Conservation (phyloP, 2,888 invertebrate genomes). For the Clivina fossor region DNA sequence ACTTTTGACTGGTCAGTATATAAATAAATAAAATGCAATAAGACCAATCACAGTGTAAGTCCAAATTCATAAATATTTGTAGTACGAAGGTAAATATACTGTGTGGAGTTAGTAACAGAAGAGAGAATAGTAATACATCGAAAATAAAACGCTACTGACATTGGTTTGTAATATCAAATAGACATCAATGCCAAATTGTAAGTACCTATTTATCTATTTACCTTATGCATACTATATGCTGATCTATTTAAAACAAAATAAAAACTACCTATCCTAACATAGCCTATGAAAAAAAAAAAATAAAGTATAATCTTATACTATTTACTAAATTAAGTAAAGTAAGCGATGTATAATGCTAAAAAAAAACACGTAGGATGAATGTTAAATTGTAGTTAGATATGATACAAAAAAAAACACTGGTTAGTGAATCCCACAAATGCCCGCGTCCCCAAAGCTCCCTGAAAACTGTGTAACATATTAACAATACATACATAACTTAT, state of each 20-base stretch:
- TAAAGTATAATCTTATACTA: slow-evolving; percentile 31
- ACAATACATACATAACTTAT: slow-evolving; percentile 15
- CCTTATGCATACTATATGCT: too few relatives aligned
- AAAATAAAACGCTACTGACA: too few relatives aligned
- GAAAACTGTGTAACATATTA: slow-evolving; percentile 29
- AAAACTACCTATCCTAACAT: slow-evolving; percentile 24
- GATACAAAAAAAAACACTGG: slow-evolving; percentile 34
- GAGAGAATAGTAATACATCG: too few relatives aligned
- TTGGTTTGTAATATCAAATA: neutral
- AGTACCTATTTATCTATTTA: slow-evolving; percentile 48
- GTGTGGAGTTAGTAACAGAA: too few relatives aligned
- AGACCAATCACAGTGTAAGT: too few relatives aligned
- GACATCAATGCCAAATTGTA: slow-evolving; percentile 46
- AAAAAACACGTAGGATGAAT: slow-evolving; percentile 30
- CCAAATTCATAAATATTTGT: too few relatives aligned
- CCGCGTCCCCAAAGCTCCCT: slow-evolving; percentile 18
- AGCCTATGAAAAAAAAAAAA: too few relatives aligned
- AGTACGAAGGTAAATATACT: too few relatives aligned
- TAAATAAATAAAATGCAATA: too few relatives aligned
- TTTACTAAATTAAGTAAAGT: slow-evolving; percentile 22
- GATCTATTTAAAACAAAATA: too few relatives aligned
- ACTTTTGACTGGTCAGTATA: too few relatives aligned
- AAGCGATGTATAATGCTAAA: slow-evolving; percentile 34
- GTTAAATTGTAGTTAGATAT: slow-evolving; percentile 31
- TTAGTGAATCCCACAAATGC: slow-evolving; percentile 30